Evolutionary conservation across 2,888 invertebrate genomes (phyloP).

Genomic region (Argynnis bischoffii): DNA sequence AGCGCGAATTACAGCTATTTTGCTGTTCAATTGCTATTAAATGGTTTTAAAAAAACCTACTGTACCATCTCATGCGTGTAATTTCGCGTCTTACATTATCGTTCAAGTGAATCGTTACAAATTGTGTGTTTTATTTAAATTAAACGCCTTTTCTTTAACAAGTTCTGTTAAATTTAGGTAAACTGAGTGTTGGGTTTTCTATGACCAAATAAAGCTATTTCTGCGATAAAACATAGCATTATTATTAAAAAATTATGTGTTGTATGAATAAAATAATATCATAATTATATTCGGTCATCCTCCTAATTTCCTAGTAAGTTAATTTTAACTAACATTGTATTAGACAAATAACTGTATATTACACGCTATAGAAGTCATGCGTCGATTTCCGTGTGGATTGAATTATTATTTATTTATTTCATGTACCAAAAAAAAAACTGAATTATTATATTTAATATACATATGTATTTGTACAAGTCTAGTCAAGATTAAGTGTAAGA

Average conservation of each 20-base stretch:
- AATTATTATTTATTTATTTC: too few species aligned
- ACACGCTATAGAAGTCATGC: too few species aligned
- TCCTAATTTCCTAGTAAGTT: too few species aligned
- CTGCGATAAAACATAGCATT: background rate
- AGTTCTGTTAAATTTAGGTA: background rate
- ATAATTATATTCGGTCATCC: background rate
- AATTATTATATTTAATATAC: too few species aligned
- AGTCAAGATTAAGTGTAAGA: too few species aligned
- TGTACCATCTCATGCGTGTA: slow-evolving; percentile 56
- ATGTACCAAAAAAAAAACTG: too few species aligned
- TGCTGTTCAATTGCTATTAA: slow-evolving; percentile 53
- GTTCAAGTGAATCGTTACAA: slow-evolving; percentile 59
- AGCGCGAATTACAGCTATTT: slow-evolving; percentile 61
- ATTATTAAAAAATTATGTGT: background rate
- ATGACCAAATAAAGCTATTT: background rate
- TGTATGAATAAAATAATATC: background rate
- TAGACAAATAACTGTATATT: too few species aligned
- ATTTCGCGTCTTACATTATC: slow-evolving; percentile 54
- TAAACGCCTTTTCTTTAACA: slow-evolving; percentile 34
- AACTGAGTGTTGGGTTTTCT: background rate
- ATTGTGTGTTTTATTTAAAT: slow-evolving; percentile 43
- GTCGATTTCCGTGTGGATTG: too few species aligned
- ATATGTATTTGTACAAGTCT: too few species aligned
- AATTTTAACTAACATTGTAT: too few species aligned
- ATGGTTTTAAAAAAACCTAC: slow-evolving; percentile 57